Base-by-base conservation (phyloP, 1,140 invertebrate genomes). In the Kradibia gibbosae region DNA sequence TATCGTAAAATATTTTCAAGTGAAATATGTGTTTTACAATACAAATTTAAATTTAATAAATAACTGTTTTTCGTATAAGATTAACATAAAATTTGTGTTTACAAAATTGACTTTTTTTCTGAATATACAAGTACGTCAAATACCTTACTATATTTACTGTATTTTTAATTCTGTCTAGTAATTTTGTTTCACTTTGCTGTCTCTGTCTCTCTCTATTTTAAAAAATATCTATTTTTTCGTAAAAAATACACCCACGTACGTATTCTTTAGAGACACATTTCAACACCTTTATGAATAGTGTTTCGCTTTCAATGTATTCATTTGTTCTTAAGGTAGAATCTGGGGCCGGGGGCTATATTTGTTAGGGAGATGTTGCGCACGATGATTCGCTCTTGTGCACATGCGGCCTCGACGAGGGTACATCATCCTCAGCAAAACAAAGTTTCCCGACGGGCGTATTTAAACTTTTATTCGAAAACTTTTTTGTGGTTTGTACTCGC, bases 381-480 rank as follows among this genome's bases (percentile, higher is more conserved):
- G 48, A 75, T 81, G 60, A 81, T 22, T 80, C 55, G 42, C 57
- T 75, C 60, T 55, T 67, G 45, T 75, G 50, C 72, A 67, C 73
- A 80, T 50, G 55, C 73, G 76, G 28, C 70, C 25, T 48, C 34
- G 45, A 71, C 57, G 65, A 25, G 50, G 39, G 28, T 72, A 73
- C 75, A 50, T 79, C 81, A 79, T 82, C 42, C 76, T 50, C 25
- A 74, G 82, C 82, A 84, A 86, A 86, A 87, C 86, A 87, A 90
- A 90, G 84, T 89, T 90, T 86, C 82, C 80, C 76, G 57, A 82
- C 78, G 82, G 85, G 84, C 84, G 86, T 88, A 89, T 89, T 89
- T 89, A 89, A 90, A 90, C 87, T 90, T 90, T 89, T 88, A 89
- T 90, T 89, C 86, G 86, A 88, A 89, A 90, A 90, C 87, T 90